Evolutionary conservation across 1,140 invertebrate species (phyloP), one percentile per base, ranked within the genome.

Genomic region (Copidosoma floridanum): DNA sequence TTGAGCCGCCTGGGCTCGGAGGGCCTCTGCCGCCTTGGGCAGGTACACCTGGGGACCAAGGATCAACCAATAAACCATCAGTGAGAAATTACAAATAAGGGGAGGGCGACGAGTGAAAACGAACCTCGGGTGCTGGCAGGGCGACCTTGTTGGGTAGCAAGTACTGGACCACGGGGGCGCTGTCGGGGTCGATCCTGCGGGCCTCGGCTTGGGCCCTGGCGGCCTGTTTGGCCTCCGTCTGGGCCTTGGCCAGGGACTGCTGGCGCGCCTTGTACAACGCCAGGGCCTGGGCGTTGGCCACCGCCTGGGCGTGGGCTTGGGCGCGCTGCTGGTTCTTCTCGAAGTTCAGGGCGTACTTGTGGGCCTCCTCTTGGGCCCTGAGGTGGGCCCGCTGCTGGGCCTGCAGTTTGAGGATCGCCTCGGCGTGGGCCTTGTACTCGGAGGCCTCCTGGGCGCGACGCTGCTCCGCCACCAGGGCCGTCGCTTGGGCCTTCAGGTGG

Each of bases 391-490:
- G 71, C 48, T 81, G 79, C 35, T 78, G 76, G 23, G 73, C 75
- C 29, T 81, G 76, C 0, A 78, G 62, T n/a, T 77, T 70, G 0
- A 71, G 53, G 40, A 80, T 78, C 0, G 78, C 79, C n/a, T 80
- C 78, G 1, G 75, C 66, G 44, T 80, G 79, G 12, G 77, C 78
- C 51, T 81, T 81, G 38, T 75, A 75, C 37, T 78, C 78, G 0
- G 71, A 66, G 11, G 71, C 76, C 41, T 79, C 70, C 20, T 81
- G 74, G 16, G 68, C 60, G 12, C 75, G 64, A 7, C 79, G 69
- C 8, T 74, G 74, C 14, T 77, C 79, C 5, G 78, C 77, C 1
- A 65, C 70, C 24, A 71, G 67, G 0, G 71, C 73, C 1, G 70
- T 68, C 1, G 69, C 68, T 16, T 79, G 77, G 10, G 76, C 72